Evolutionary conservation across 2,888 invertebrate genomes (phyloP).

Genomic region (Drosophila limbata): DNA sequence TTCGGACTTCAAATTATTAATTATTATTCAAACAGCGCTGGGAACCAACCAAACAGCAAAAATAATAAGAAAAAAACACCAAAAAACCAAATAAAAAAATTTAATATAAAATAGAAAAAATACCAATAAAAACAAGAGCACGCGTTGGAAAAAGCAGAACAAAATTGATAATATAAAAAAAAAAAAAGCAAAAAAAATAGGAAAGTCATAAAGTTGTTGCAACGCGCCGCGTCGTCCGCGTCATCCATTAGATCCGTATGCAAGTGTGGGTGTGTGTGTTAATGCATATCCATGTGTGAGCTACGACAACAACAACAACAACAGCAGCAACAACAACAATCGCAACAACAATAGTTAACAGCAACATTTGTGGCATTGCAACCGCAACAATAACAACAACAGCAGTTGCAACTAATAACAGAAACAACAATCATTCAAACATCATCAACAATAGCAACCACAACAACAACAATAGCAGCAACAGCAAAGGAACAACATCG

Average conservation of each 20-base stretch:
- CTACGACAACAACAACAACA: constrained; percentile 34
- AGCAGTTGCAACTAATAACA: constrained; percentile 23
- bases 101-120: constrained; percentile 5
- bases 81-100: constrained; percentile 8
- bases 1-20: neutral
- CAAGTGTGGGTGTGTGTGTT: constrained; percentile 53
- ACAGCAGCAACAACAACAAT: constrained; percentile 27
- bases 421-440: constrained; percentile 28
- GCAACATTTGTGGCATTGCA: constrained; percentile 44
- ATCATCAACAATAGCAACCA: constrained; percentile 33
- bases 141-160: constrained; percentile 17
- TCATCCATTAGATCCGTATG: constrained; percentile 41
- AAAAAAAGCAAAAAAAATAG: constrained; percentile 3
- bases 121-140: constrained; percentile 12
- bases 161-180: constrained; percentile 2
- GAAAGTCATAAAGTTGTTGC: constrained; percentile 24
- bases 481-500: constrained; percentile 69
- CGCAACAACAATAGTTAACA: constrained; percentile 35
- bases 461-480: constrained; percentile 38
- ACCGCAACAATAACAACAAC: constrained; percentile 39
- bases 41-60: constrained; percentile 46
- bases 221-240: constrained; percentile 63
- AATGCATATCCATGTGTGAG: constrained; percentile 63
- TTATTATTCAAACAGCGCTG: constrained; percentile 43
- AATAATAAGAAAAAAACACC: constrained; percentile 11